Conservation (phyloP, 2,888 invertebrate species). For the Chrysomela aeneicollis region DNA sequence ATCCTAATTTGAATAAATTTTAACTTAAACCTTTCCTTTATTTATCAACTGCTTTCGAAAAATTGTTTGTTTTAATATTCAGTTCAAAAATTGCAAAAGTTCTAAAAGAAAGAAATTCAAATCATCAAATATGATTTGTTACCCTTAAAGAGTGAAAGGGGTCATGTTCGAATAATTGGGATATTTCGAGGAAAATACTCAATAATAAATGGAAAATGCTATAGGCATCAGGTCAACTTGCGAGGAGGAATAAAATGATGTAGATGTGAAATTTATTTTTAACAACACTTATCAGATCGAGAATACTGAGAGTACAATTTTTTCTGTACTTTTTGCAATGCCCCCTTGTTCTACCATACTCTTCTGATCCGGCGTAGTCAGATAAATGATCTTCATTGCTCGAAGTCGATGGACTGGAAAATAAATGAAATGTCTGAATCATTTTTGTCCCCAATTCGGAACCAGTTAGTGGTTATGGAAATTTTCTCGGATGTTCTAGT, state of each 20-base stretch:
- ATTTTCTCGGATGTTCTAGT: not conserved
- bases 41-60: too few species aligned
- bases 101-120: too few species aligned
- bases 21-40: too few species aligned
- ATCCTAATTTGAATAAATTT: too few species aligned
- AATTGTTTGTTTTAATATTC: too few species aligned
- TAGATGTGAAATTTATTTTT: slow-evolving; percentile 34
- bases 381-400: slow-evolving; percentile 46
- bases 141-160: too few species aligned
- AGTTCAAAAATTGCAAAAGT: too few species aligned
- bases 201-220: too few species aligned
- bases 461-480: not conserved
- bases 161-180: too few species aligned
- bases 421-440: slow-evolving; percentile 11
- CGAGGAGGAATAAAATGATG: not conserved
- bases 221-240: too few species aligned
- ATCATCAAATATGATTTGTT: too few species aligned
- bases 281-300: slow-evolving; percentile 63
- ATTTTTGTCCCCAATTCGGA: not conserved
- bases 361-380: slow-evolving; percentile 49
- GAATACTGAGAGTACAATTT: slow-evolving; percentile 65
- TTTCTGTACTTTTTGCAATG: slow-evolving; percentile 64
- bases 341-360: slow-evolving; percentile 53
- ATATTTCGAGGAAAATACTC: too few species aligned
- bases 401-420: slow-evolving; percentile 72